These are phyloP conservation scores for Apostichopus parvimensis DNA, from an alignment of 35 echinoderm and acorn worm genomes.

Conservation along the genomic window DNA sequence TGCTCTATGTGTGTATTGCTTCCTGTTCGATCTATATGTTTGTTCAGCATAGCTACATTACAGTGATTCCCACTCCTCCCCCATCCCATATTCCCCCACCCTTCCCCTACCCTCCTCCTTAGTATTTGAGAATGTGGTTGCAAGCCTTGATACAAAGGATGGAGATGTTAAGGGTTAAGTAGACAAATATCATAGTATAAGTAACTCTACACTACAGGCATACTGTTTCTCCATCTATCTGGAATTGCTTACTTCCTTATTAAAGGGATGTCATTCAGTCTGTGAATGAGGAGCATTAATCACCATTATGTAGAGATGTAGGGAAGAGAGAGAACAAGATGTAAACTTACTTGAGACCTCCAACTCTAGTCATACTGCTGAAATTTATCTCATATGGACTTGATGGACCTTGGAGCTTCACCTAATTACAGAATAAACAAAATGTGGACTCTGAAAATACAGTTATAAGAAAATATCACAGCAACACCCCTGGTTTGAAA, in stretches of 20 bases:
- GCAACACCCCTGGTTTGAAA: too few species aligned
- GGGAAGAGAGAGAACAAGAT: not conserved
- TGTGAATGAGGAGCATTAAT: not conserved
- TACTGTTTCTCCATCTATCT: too few species aligned
- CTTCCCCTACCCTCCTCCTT: too few species aligned
- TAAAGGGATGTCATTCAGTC: not conserved
- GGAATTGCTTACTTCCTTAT: not conserved
- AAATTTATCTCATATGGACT: slow-evolving; percentile 96
- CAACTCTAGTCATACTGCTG: slow-evolving; percentile 78
- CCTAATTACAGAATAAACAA: slow-evolving; percentile 46
- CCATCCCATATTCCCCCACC: too few species aligned
- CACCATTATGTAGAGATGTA: not conserved
- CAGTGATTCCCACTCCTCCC: too few species aligned
- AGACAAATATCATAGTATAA: not conserved
- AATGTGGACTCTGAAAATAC: not conserved
- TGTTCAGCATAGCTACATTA: too few species aligned
- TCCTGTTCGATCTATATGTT: too few species aligned
- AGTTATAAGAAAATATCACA: too few species aligned
- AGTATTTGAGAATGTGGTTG: too few species aligned
- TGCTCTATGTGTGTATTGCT: too few species aligned
- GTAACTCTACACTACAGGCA: too few species aligned
- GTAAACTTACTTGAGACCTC: slow-evolving; percentile 73
- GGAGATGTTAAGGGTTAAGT: not conserved
- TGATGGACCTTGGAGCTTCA: slow-evolving; percentile 73
- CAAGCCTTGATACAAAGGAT: too few species aligned